phyloP scores from a whole-genome alignment of 2,888 invertebrate genomes.

The Tinea trinotella region DNA sequence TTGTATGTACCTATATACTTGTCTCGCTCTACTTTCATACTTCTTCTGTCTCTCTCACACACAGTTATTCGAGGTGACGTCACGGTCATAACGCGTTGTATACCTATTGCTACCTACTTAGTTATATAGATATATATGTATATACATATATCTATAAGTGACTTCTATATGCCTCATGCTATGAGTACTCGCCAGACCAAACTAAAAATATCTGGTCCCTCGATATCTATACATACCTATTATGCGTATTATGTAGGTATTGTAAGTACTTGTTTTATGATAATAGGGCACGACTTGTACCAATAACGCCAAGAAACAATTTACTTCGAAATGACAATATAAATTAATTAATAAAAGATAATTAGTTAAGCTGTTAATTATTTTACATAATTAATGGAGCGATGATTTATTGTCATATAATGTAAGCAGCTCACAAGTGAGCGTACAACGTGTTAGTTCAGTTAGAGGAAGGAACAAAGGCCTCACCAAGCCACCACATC shows the following conservation, averaged over 20 bases:
- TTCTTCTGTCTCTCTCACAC: conserved; percentile 6
- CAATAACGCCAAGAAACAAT: background rate
- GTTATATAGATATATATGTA: background rate
- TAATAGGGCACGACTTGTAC: background rate
- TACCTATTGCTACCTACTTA: conserved; percentile 15
- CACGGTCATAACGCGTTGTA: conserved; percentile 15
- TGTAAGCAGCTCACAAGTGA: too few relatives aligned
- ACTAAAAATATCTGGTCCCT: conserved; percentile 6
- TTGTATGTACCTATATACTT: conserved; percentile 8
- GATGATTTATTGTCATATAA: too few relatives aligned
- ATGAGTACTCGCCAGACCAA: background rate
- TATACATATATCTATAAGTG: background rate
- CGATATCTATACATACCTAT: background rate
- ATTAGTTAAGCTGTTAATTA: too few relatives aligned
- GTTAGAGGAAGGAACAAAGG: background rate
- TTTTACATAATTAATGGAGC: too few relatives aligned
- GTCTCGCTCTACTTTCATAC: conserved; percentile 17
- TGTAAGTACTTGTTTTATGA: background rate
- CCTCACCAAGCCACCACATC: conserved; percentile 9
- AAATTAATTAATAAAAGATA: background rate
- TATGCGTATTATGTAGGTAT: too few relatives aligned
- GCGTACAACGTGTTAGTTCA: too few relatives aligned
- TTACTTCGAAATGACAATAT: background rate
- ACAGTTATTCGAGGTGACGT: conserved; percentile 17
- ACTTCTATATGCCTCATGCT: conserved; percentile 11